phyloP scores from a whole-genome alignment of 2,888 invertebrate genomes.

The Drosophila paramelanica region DNA sequence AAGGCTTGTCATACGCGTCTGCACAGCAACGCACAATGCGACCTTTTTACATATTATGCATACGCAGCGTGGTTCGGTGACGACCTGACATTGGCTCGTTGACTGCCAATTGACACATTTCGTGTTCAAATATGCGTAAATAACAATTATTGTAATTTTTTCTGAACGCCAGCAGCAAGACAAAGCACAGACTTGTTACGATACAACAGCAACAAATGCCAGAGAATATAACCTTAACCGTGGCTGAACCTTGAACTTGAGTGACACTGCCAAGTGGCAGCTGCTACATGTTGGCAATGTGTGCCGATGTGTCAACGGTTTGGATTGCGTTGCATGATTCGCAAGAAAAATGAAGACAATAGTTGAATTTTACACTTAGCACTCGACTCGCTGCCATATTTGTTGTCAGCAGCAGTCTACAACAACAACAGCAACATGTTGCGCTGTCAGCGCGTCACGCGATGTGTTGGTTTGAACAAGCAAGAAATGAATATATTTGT shows the following conservation, averaged over 20 bases:
- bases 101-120: slow-evolving; percentile 72
- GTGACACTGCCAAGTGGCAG: slow-evolving; percentile 61
- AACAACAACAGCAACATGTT: slow-evolving; percentile 36
- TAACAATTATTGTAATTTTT: slow-evolving; percentile 76
- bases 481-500: slow-evolving; percentile 79
- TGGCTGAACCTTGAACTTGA: slow-evolving; percentile 74
- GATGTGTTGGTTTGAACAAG: slow-evolving; percentile 72
- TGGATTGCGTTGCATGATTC: slow-evolving; percentile 78
- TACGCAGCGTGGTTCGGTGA: slow-evolving; percentile 46
- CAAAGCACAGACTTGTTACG: slow-evolving; percentile 66
- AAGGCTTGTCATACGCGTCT: slow-evolving; percentile 30
- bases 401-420: slow-evolving; percentile 28
- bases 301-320: slow-evolving; percentile 75
- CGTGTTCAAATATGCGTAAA: slow-evolving; percentile 78
- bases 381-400: slow-evolving; percentile 39
- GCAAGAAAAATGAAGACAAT: slow-evolving; percentile 81
- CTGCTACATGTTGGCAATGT: slow-evolving; percentile 41
- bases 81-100: slow-evolving; percentile 47
- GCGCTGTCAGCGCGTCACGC: slow-evolving; percentile 72
- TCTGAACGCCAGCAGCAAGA: slow-evolving; percentile 43
- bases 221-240: slow-evolving; percentile 52
- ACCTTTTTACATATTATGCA: slow-evolving; percentile 67
- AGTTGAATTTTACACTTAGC: slow-evolving; percentile 74
- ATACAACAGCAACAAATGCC: slow-evolving; percentile 27
- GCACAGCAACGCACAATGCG: slow-evolving; percentile 24